These are phyloP conservation scores for Archivesica marissinica DNA, from an alignment of 1,140 invertebrate genomes.

Conservation along the genomic window DNA sequence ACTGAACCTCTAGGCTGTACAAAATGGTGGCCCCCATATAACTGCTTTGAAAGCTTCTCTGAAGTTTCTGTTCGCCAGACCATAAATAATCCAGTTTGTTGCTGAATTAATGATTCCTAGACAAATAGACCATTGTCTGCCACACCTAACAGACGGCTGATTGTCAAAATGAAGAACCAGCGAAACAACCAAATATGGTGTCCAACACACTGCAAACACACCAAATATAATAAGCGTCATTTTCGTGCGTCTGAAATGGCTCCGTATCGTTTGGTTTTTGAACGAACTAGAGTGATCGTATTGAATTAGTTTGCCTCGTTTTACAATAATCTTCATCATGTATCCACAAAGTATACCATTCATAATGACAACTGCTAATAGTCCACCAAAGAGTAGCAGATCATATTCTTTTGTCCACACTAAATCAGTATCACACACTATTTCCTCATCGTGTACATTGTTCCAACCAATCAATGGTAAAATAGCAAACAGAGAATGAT, in stretches of 20 bases:
- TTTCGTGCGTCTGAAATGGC: conserved; percentile 16
- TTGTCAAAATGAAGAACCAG: background rate
- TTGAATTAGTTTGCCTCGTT: conserved; percentile 2
- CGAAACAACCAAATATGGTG: conserved; percentile 22
- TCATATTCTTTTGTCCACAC: conserved; percentile 32
- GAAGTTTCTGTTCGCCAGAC: conserved; percentile 28
- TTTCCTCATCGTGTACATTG: background rate
- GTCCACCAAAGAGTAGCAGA: conserved; percentile 9
- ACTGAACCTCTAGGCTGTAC: background rate
- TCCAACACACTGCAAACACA: conserved; percentile 19
- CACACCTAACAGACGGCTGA: background rate
- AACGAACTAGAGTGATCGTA: background rate
- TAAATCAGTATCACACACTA: conserved; percentile 39
- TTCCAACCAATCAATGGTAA: conserved; percentile 28
- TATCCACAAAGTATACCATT: conserved; percentile 30
- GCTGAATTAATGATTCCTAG: conserved; percentile 34
- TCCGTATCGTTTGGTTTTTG: background rate
- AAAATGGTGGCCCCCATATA: background rate
- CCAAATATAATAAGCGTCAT: conserved; percentile 35
- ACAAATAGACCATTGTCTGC: conserved; percentile 39
- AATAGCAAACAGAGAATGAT: conserved; percentile 7
- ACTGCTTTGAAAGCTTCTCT: conserved; percentile 43
- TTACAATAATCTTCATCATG: background rate
- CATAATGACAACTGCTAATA: conserved; percentile 9
- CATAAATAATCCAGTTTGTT: conserved; percentile 39